Conservation (phyloP, 2,797 vertebrate genomes). For the Podarcis lilfordi region DNA sequence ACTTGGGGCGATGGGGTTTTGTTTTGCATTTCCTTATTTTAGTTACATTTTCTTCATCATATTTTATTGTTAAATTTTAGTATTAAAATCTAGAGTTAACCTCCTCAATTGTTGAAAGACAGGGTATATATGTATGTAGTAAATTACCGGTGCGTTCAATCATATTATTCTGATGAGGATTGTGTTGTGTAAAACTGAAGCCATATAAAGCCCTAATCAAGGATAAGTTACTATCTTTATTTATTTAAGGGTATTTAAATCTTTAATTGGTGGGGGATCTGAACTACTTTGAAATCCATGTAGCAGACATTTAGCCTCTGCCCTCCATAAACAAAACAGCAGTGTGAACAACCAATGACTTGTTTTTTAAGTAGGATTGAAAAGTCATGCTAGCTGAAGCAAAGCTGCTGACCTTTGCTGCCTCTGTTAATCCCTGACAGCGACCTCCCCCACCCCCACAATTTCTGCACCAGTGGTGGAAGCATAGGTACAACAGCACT, state of each 20-base stretch:
- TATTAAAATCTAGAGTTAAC: neutral
- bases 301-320: slow-evolving; percentile 46
- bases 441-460: slow-evolving; percentile 29
- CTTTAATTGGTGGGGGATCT: neutral
- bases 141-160: slow-evolving; percentile 20
- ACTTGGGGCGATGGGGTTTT: neutral
- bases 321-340: slow-evolving; percentile 23
- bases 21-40: neutral
- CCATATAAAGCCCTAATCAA: neutral
- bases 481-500: slow-evolving; percentile 11
- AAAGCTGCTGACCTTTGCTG: slow-evolving; percentile 54
- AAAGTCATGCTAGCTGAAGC: slow-evolving; percentile 46
- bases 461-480: slow-evolving; percentile 25
- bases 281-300: slow-evolving; percentile 28
- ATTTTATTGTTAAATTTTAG: neutral
- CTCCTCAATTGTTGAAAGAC: neutral
- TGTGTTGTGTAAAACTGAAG: slow-evolving; percentile 39
- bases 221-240: slow-evolving; percentile 1
- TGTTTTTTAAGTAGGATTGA: slow-evolving; percentile 53
- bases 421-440: slow-evolving; percentile 56
- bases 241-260: slow-evolving; percentile 35
- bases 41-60: neutral
- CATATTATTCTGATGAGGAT: slow-evolving; percentile 8
- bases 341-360: slow-evolving; percentile 46
- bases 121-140: neutral